phyloP scores from a whole-genome alignment of 2,113 vertebrate genomes.

The Barnardius zonarius region DNA sequence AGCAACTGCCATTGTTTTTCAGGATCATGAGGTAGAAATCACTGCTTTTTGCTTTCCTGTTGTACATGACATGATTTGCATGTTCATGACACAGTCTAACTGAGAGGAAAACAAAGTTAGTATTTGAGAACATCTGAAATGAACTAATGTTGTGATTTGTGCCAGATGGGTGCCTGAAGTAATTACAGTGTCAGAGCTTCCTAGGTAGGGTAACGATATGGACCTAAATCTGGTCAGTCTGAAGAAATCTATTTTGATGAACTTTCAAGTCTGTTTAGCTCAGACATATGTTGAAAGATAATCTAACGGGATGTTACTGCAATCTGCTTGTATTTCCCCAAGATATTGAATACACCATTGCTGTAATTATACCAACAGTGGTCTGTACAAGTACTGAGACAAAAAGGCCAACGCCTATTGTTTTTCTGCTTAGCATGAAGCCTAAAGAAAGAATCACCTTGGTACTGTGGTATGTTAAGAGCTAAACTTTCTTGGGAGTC shows the following conservation, averaged over 20 bases:
- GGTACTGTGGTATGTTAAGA: background rate
- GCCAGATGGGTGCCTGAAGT: slow-evolving; percentile 30
- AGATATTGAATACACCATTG: background rate
- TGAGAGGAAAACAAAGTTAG: background rate
- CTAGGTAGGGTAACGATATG: background rate
- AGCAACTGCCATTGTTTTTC: background rate
- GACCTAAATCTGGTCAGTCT: slow-evolving; percentile 14
- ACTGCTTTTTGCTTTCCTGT: background rate
- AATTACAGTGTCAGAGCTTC: slow-evolving; percentile 7
- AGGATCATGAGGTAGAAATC: background rate
- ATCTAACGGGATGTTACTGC: background rate
- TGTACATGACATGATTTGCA: background rate
- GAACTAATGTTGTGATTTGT: slow-evolving; percentile 24
- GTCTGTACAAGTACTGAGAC: background rate
- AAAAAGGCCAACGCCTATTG: background rate
- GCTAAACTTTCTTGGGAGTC: background rate
- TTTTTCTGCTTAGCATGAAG: background rate
- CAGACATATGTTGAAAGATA: background rate
- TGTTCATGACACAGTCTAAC: background rate
- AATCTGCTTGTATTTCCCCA: slow-evolving; percentile 28
- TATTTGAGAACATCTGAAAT: slow-evolving; percentile 17
- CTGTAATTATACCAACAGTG: background rate
- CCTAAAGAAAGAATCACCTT: background rate
- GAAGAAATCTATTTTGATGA: slow-evolving; percentile 7
- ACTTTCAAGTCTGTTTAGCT: slow-evolving; percentile 44